Evolutionary conservation across 2,113 vertebrate species (phyloP).

Genomic region (Sapayoa aenigma): DNA sequence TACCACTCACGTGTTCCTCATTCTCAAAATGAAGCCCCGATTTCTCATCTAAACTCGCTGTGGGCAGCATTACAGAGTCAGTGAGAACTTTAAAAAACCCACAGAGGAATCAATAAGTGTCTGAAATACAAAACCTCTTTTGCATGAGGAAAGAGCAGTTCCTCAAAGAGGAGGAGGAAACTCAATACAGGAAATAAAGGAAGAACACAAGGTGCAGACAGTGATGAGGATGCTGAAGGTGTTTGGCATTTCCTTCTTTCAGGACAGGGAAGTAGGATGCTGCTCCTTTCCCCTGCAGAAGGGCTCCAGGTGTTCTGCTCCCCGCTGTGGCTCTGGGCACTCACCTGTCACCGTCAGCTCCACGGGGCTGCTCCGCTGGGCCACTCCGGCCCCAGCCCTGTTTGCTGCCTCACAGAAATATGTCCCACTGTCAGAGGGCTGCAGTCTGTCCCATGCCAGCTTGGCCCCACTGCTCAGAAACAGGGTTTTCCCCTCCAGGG

Average conservation of each 20-base stretch:
- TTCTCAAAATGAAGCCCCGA: neutral
- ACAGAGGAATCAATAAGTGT: neutral
- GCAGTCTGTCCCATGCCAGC: constrained; percentile 24
- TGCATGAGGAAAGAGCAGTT: neutral
- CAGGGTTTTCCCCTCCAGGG: neutral
- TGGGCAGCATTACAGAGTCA: neutral
- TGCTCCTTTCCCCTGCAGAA: rapidly evolving
- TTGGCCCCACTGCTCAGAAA: neutral
- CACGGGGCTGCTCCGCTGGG: neutral
- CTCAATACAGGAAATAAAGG: neutral
- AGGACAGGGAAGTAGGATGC: neutral
- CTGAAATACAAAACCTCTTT: neutral
- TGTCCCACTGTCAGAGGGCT: neutral
- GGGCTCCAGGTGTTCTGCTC: neutral
- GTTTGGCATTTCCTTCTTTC: neutral
- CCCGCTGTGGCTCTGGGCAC: neutral
- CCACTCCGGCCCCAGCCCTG: neutral
- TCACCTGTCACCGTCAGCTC: constrained; percentile 4
- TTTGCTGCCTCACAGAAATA: constrained; percentile 63
- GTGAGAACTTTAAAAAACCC: neutral
- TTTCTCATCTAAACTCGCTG: neutral
- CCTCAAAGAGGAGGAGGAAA: neutral
- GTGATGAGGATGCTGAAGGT: rapidly evolving
- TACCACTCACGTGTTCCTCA: neutral
- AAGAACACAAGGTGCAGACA: neutral